These are phyloP conservation scores for Antidorcas marsupialis DNA, from an alignment of 2,113 vertebrate genomes.

Conservation along the genomic window DNA sequence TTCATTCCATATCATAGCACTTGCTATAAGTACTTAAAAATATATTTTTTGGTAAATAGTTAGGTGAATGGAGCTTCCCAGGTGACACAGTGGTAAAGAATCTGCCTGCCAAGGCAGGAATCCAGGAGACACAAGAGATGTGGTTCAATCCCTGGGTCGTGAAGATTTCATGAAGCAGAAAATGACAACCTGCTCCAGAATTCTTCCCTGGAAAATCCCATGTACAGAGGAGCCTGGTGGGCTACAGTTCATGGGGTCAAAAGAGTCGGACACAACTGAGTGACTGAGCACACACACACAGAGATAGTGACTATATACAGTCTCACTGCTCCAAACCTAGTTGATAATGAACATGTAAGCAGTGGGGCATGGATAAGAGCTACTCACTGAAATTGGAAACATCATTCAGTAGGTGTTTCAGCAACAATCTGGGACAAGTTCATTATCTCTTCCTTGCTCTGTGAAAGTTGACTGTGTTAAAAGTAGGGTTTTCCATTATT, in stretches of 20 bases:
- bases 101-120: not conserved
- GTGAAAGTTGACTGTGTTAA: not conserved
- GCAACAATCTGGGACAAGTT: not conserved
- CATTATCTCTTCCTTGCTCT: not conserved
- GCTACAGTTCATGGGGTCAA: not conserved
- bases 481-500: not conserved
- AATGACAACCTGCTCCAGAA: not conserved
- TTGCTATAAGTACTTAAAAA: not conserved
- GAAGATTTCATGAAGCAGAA: not conserved
- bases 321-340: not conserved
- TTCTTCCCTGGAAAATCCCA: not conserved
- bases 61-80: not conserved
- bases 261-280: not conserved
- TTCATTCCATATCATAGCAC: not conserved
- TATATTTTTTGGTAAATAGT: not conserved
- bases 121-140: not conserved
- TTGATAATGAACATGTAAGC: not conserved
- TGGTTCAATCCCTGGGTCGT: fast-evolving
- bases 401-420: not conserved
- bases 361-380: not conserved
- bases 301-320: not conserved
- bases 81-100: not conserved
- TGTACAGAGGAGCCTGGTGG: not conserved
- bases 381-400: not conserved
- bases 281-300: not conserved